Conservation (phyloP, 2,888 invertebrate genomes). For the Neocrepidodera transversa region DNA sequence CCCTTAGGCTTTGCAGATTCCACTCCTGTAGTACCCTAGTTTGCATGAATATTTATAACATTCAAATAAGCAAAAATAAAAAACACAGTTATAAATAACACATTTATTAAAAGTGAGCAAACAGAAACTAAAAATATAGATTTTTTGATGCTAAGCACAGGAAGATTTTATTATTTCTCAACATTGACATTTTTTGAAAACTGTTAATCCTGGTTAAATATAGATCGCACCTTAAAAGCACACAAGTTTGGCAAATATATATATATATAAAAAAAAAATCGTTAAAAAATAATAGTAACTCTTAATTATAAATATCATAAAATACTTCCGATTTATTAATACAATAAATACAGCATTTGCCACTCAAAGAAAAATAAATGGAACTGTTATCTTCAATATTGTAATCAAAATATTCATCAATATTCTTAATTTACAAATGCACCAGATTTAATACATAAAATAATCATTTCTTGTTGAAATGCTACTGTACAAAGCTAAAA, state of each 20-base stretch:
- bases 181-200: neutral
- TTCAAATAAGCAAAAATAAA: too few relatives aligned
- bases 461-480: neutral
- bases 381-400: conserved; percentile 18
- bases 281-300: neutral
- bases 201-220: neutral
- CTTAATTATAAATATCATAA: neutral
- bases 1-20: too few relatives aligned
- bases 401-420: conserved; percentile 6
- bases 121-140: conserved; percentile 34
- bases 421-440: conserved; percentile 1
- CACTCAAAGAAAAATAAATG: conserved; percentile 7
- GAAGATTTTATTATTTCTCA: neutral
- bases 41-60: too few relatives aligned
- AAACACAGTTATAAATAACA: conserved; percentile 24
- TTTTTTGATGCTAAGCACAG: conserved; percentile 29
- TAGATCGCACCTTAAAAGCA: neutral
- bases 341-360: conserved; percentile 18
- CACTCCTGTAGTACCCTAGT: too few relatives aligned
- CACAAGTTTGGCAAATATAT: neutral
- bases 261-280: neutral
- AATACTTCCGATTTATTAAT: neutral
- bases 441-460: conserved; percentile 9
- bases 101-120: conserved; percentile 31
- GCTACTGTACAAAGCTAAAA: neutral